phyloP scores from a whole-genome alignment of 2,113 vertebrate species.

The Geococcyx californianus region DNA sequence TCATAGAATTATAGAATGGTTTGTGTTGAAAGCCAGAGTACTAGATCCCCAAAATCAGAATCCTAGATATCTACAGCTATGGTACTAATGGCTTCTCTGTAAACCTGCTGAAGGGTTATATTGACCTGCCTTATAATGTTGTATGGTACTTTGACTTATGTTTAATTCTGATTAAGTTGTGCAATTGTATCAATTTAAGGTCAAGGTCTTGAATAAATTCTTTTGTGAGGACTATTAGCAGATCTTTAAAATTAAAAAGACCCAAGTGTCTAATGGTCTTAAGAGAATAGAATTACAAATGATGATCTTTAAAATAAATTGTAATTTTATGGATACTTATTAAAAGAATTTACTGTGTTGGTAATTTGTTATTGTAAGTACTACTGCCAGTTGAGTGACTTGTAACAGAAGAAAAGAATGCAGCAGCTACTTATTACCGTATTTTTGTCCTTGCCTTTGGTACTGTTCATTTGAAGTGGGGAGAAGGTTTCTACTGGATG shows the following conservation, averaged over 20 bases:
- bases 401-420: constrained; percentile 35
- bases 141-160: constrained; percentile 53
- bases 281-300: constrained; percentile 63
- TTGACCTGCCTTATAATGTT: constrained; percentile 13
- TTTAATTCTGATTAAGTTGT: constrained; percentile 73
- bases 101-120: background rate
- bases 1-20: background rate
- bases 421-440: background rate
- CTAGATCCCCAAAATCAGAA: background rate
- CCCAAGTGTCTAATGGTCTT: constrained; percentile 42
- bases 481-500: background rate
- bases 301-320: constrained; percentile 68
- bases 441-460: background rate
- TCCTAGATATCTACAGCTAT: background rate
- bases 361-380: constrained; percentile 51
- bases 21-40: too few species aligned
- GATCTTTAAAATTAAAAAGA: constrained; percentile 66
- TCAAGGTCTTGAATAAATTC: constrained; percentile 68
- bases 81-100: background rate
- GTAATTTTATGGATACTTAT: constrained; percentile 67
- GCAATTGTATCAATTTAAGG: constrained; percentile 71
- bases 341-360: constrained; percentile 55
- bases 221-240: constrained; percentile 41
- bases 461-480: background rate
- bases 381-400: constrained; percentile 37